Base-by-base conservation (phyloP, 2,888 invertebrate genomes). In the Apamea crenata region DNA sequence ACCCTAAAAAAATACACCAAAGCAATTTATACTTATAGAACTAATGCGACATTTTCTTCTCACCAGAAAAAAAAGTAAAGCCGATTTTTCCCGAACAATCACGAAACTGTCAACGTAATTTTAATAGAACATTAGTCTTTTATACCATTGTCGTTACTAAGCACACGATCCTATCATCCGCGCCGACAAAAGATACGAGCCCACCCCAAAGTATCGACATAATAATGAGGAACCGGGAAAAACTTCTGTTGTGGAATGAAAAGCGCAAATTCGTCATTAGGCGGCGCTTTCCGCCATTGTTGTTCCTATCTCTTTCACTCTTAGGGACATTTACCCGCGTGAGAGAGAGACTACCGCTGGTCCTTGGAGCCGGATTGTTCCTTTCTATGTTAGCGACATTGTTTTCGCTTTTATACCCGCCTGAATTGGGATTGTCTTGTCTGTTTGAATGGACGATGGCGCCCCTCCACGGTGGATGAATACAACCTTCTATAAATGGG, bases 181-280 rank as follows among this genome's bases (percentile, higher is more conserved):
- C 83, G 81, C 89, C 92, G 91, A 96, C 95, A 96, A 96, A 94
- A 93, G 93, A 92, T 91, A 90, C 95, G 93, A 94, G 94, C 94
- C 94, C 95, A 94, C 95, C 95, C 95, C 94, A 92, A 94, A 95
- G 96, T 96, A 96, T 96, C 94, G 96, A 95, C 95, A 94, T 94
- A 95, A 97, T 96, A 96, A 96, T 96, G 96, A 96, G 95, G 93
- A 95, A 96, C 95, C 96, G 96, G 96, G 96, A 96, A 97, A 97
- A 97, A 97, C 96, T 97, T 96, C 95, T 96, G 96, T 96, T 95
- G 96, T 96, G 96, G 96, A 96, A 96, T 97, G 97, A 97, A 97
- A 96, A 97, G 96, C 97, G 96, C 97, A 97, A 97, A 97, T 97
- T 97, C 97, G 97, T 96, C 97, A 97, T 97, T 97, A 96, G 97